These are phyloP conservation scores for Tor tambroides DNA, from an alignment of 2,113 vertebrate genomes.

Conservation along the genomic window DNA sequence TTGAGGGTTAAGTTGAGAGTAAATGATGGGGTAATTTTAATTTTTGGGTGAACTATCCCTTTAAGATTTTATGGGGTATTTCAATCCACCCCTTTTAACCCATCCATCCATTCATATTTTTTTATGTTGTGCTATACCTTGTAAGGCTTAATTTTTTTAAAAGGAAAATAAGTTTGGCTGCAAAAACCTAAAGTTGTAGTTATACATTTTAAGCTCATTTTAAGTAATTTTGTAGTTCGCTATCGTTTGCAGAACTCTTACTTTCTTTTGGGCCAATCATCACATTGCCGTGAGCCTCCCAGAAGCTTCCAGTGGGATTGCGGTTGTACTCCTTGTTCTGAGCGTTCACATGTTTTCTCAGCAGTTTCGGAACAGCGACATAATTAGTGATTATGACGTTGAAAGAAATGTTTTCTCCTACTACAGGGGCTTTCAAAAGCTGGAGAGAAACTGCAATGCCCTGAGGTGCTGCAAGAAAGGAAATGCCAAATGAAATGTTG, in stretches of 20 bases:
- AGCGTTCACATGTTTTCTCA: slow-evolving; percentile 71
- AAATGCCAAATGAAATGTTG: neutral
- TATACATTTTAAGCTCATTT: neutral
- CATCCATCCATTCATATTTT: too few species aligned
- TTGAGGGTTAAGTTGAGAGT: too few species aligned
- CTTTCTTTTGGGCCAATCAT: slow-evolving; percentile 68
- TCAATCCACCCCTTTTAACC: too few species aligned
- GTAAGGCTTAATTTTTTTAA: too few species aligned
- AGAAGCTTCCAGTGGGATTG: slow-evolving; percentile 70
- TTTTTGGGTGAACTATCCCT: too few species aligned
- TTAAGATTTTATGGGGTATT: too few species aligned
- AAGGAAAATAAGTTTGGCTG: too few species aligned
- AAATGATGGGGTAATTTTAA: too few species aligned
- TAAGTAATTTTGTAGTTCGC: neutral
- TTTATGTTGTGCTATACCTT: too few species aligned
- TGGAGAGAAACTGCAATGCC: slow-evolving; percentile 61
- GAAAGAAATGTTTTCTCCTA: slow-evolving; percentile 67
- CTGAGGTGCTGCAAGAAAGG: slow-evolving; percentile 3
- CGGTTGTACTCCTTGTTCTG: slow-evolving; percentile 76
- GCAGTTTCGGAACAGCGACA: slow-evolving; percentile 50
- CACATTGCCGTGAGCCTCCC: slow-evolving; percentile 63
- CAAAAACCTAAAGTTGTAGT: too few species aligned
- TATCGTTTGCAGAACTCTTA: slow-evolving; percentile 50
- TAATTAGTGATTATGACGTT: slow-evolving; percentile 68
- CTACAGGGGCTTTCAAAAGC: slow-evolving; percentile 64